Evolutionary conservation across 2,113 vertebrate species (phyloP).

Genomic region (Myotis brandtii): DNA sequence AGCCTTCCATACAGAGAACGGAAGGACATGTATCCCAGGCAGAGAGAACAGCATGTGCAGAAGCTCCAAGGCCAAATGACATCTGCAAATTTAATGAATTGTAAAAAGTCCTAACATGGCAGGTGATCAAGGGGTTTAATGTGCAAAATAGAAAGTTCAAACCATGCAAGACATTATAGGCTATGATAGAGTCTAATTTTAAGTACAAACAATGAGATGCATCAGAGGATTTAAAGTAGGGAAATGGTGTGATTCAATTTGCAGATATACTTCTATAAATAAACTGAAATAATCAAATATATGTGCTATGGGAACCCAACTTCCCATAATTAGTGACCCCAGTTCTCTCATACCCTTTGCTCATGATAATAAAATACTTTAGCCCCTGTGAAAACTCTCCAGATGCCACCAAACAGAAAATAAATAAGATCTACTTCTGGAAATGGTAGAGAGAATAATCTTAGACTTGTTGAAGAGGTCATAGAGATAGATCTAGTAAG

Average conservation of each 20-base stretch:
- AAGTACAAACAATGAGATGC: background rate
- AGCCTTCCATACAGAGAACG: background rate
- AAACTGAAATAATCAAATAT: background rate
- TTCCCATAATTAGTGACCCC: background rate
- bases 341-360: background rate
- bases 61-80: background rate
- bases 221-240: background rate
- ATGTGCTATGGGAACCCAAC: background rate
- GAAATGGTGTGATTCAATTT: background rate
- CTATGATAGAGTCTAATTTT: background rate
- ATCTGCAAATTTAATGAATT: background rate
- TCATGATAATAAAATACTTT: background rate
- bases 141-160: background rate
- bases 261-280: background rate
- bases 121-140: background rate
- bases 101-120: background rate
- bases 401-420: background rate
- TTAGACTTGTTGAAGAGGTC: background rate
- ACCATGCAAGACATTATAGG: background rate
- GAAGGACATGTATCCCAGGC: background rate
- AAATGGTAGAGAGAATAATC: background rate
- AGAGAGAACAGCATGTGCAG: background rate
- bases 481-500: background rate
- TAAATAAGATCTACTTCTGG: background rate
- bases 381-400: background rate